phyloP scores from a whole-genome alignment of 2,888 invertebrate genomes.

The Eupithecia tripunctaria region DNA sequence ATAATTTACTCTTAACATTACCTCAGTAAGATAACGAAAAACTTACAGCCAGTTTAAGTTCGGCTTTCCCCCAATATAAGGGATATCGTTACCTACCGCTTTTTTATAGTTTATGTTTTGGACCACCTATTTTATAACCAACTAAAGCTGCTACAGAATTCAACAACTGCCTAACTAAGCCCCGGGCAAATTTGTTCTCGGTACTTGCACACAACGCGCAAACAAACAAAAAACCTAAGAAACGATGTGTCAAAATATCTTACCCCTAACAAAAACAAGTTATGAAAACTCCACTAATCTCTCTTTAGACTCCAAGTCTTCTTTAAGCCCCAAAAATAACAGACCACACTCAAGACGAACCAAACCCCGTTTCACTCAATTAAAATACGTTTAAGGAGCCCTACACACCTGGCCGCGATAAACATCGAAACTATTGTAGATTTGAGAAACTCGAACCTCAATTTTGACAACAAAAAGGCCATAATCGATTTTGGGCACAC shows the following conservation, averaged over 20 bases:
- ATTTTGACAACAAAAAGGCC: constrained; percentile 84
- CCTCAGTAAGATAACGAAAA: background rate
- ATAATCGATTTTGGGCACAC: constrained; percentile 82
- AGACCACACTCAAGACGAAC: constrained; percentile 37
- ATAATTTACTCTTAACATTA: too few relatives aligned
- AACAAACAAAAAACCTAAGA: constrained; percentile 12
- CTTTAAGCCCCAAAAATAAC: constrained; percentile 42
- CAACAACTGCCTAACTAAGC: background rate
- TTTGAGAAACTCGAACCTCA: constrained; percentile 81
- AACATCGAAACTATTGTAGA: constrained; percentile 82
- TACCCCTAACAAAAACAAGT: constrained; percentile 23
- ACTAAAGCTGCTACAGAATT: background rate
- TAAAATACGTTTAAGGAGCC: constrained; percentile 74
- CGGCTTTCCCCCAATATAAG: background rate
- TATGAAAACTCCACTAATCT: constrained; percentile 17
- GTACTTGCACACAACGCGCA: constrained; percentile 5
- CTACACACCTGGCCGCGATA: constrained; percentile 78
- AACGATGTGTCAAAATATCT: constrained; percentile 25
- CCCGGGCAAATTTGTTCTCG: background rate
- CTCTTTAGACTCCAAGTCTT: constrained; percentile 28
- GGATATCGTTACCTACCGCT: background rate
- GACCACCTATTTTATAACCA: background rate
- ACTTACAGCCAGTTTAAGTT: background rate
- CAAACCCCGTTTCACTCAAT: constrained; percentile 68
- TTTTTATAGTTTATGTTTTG: background rate